These are phyloP conservation scores for Eleginops maclovinus DNA, from an alignment of 2,113 vertebrate genomes.

Conservation along the genomic window DNA sequence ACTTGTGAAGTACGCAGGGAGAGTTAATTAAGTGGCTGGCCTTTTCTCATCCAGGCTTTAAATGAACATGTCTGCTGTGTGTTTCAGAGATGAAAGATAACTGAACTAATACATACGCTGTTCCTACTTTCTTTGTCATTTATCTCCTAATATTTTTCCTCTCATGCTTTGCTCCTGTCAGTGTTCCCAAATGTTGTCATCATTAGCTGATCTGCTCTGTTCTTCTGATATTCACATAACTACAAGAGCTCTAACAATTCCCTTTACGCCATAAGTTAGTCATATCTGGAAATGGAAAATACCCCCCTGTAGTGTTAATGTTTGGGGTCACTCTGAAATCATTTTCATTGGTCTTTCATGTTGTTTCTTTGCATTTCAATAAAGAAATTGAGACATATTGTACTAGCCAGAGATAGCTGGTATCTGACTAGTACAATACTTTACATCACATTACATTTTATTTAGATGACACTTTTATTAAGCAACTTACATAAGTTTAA, in stretches of 20 bases:
- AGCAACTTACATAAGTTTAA: too few relatives aligned
- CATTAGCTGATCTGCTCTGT: not conserved
- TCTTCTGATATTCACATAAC: not conserved
- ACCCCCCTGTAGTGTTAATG: not conserved
- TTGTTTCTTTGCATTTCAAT: not conserved
- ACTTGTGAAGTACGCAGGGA: conserved; percentile 14
- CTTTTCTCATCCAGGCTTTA: conserved; percentile 18
- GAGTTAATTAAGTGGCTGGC: conserved; percentile 36
- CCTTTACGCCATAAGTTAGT: not conserved
- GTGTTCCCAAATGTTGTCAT: not conserved
- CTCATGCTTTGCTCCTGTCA: not conserved
- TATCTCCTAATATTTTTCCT: not conserved
- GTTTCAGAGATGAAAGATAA: not conserved
- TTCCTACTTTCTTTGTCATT: too few relatives aligned
- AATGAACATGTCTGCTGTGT: conserved; percentile 1
- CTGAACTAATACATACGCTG: not conserved
- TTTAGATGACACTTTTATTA: too few relatives aligned
- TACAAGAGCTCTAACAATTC: not conserved
- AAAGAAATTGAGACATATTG: not conserved
- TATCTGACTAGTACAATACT: too few relatives aligned
- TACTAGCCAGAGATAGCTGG: too few relatives aligned
- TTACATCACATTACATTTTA: too few relatives aligned
- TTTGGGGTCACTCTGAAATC: not conserved
- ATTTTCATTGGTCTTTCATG: not conserved
- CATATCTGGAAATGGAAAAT: not conserved